A percentile compares a stretch with the other conserved stretches of the same genome.
Conservation (phyloP, 2,888 invertebrate genomes). For the Drosophila multiciliata region DNA sequence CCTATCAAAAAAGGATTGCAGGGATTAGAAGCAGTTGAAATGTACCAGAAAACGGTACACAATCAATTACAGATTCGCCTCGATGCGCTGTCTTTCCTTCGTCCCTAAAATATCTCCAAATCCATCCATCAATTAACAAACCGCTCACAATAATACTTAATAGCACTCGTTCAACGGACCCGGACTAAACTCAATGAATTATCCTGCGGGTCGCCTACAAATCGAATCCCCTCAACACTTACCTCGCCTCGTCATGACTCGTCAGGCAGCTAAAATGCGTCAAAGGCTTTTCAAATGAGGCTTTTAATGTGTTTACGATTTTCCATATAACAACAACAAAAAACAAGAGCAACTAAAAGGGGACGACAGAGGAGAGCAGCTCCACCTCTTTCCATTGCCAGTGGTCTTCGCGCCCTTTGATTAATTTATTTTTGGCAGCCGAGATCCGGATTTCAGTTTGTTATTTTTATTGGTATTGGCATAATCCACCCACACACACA, state of each 20-base stretch:
- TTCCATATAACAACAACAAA: slow-evolving; percentile 38
- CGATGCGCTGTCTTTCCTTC: slow-evolving; percentile 22
- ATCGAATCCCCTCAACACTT: slow-evolving; percentile 2
- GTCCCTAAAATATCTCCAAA: slow-evolving; percentile 2
- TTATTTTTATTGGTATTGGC: slow-evolving; percentile 23
- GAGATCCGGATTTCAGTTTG: slow-evolving; percentile 21
- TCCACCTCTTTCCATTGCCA: slow-evolving; percentile 7
- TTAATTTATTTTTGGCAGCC: slow-evolving; percentile 55
- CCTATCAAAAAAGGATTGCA: slow-evolving; percentile 23
- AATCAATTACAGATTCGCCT: slow-evolving; percentile 70
- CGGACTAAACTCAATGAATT: slow-evolving; percentile 47
- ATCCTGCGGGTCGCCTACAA: slow-evolving; percentile 14
- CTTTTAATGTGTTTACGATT: slow-evolving; percentile 78
- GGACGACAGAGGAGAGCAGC: slow-evolving; percentile 1
- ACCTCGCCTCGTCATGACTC: neutral
- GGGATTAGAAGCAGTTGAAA: slow-evolving; percentile 41
- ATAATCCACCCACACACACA: slow-evolving; percentile 22
- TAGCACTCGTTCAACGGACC: slow-evolving; percentile 37
- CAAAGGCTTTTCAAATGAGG: slow-evolving; percentile 77
- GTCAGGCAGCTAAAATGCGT: slow-evolving; percentile 51
- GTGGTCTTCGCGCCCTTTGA: slow-evolving; percentile 56
- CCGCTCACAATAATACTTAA: slow-evolving; percentile 46
- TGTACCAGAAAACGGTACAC: slow-evolving; percentile 49
- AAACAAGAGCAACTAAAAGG: slow-evolving; percentile 5
- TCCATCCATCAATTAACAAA: slow-evolving; percentile 65